Evolutionary conservation across 1,140 invertebrate genomes (phyloP).

Genomic region (Drosophila guanche): DNA sequence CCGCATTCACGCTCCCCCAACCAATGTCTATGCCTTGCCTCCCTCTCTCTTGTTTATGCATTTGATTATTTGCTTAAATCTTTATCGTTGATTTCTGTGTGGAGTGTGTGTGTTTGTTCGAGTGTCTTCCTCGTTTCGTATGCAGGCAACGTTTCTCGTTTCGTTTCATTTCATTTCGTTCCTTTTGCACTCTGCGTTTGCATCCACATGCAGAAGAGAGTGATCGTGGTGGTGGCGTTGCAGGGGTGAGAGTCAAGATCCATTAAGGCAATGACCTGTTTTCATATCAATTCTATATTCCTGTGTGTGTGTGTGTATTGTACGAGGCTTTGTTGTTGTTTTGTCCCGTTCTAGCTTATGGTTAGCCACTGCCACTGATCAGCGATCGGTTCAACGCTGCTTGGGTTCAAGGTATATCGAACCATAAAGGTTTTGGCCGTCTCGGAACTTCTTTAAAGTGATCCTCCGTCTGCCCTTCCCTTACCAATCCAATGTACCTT

Average conservation of each 20-base stretch:
- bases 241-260: conserved; percentile 64
- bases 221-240: conserved; percentile 7
- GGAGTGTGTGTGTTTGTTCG: conserved; percentile 45
- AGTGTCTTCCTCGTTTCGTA: conserved; percentile 65
- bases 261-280: conserved; percentile 83
- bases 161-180: conserved; percentile 38
- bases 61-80: conserved; percentile 82
- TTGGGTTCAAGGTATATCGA: neutral
- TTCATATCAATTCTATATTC: conserved; percentile 72
- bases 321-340: conserved; percentile 68
- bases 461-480: no score
- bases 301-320: conserved; percentile 1
- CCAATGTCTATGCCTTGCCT: neutral
- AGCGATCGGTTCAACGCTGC: neutral
- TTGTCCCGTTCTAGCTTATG: conserved; percentile 58
- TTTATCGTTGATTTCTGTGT: conserved; percentile 69
- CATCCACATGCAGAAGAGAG: conserved; percentile 52
- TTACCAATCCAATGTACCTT: no score
- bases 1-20: neutral
- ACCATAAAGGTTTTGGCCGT: no score
- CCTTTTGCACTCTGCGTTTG: conserved; percentile 56
- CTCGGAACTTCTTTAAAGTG: no score
- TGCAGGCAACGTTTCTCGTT: conserved; percentile 67
- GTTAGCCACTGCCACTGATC: neutral
- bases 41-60: conserved; percentile 66